Conservation (phyloP, 2,113 vertebrate genomes). For the Shinisaurus crocodilurus region DNA sequence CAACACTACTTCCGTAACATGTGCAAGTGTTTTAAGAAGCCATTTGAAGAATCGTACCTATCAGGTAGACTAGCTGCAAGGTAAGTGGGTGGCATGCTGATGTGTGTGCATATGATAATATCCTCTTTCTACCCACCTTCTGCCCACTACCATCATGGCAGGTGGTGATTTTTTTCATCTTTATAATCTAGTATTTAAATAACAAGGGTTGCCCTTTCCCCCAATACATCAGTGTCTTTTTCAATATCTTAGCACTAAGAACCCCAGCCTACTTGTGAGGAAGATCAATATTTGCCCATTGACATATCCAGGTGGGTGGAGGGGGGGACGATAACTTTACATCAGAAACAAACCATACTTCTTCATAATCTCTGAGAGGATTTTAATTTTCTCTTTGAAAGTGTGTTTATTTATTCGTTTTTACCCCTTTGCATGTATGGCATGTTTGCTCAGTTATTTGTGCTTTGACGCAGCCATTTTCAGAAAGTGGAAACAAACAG, state of each 20-base stretch:
- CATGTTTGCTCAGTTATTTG: slow-evolving; percentile 23
- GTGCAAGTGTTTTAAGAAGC: too few relatives aligned
- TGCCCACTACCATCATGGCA: too few relatives aligned
- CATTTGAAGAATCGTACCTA: too few relatives aligned
- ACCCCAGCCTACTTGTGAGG: background rate
- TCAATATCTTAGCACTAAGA: background rate
- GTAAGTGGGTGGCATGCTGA: too few relatives aligned
- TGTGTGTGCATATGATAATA: too few relatives aligned
- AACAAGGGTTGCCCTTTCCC: background rate
- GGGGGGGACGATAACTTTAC: background rate
- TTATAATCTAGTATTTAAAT: background rate
- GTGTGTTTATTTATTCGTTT: slow-evolving; percentile 23
- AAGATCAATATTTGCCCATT: background rate
- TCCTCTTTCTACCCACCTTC: too few relatives aligned
- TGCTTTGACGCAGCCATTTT: background rate
- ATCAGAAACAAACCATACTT: background rate
- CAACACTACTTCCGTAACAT: too few relatives aligned
- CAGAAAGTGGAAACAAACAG: slow-evolving; percentile 48
- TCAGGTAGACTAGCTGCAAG: too few relatives aligned
- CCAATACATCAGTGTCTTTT: background rate
- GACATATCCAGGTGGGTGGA: background rate
- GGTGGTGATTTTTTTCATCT: background rate
- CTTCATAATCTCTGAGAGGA: background rate
- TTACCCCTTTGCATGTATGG: slow-evolving; percentile 32
- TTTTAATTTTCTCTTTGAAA: slow-evolving; percentile 1